Percentiles rank a stretch among this genome's conserved stretches.
Conservation (phyloP, 23 tunicate genomes). For the Trididemnum nubilum region DNA sequence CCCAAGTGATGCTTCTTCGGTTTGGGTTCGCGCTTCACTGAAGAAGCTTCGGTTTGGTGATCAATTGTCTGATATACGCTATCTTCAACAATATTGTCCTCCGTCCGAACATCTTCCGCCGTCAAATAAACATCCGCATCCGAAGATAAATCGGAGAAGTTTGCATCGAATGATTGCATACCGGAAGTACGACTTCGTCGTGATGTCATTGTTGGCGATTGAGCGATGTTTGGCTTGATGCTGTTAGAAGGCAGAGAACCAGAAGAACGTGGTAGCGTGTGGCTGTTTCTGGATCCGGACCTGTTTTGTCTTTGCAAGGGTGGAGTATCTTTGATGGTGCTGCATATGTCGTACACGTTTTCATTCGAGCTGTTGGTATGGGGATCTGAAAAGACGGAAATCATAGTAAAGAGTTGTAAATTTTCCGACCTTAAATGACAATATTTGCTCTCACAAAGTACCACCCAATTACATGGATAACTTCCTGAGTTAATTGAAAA, state of each 20-base stretch:
- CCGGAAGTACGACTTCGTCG: background rate
- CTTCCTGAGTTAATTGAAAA: too few species aligned
- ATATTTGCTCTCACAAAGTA: too few species aligned
- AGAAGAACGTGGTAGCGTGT: slow-evolving; percentile 36
- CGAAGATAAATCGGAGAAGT: background rate
- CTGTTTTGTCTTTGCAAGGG: background rate
- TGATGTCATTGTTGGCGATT: background rate
- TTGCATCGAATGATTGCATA: background rate
- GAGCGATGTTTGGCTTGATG: background rate
- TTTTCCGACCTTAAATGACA: too few species aligned
- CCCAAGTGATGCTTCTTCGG: background rate
- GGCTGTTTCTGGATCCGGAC: background rate
- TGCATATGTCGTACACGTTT: slow-evolving; percentile 18
- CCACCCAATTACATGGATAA: too few species aligned
- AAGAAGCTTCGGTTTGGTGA: background rate
- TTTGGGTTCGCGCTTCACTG: background rate
- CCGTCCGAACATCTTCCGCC: background rate
- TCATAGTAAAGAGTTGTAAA: too few species aligned
- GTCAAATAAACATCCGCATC: slow-evolving; percentile 2
- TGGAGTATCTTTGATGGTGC: background rate
- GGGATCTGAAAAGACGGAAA: slow-evolving; percentile 7
- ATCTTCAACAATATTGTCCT: background rate
- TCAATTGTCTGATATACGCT: background rate
- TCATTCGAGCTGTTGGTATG: background rate
- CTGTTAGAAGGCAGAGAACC: slow-evolving; percentile 42